Evolutionary conservation across 1,140 invertebrate species (phyloP), one percentile per base, ranked within the genome.

Genomic region (Drosophila miranda): DNA sequence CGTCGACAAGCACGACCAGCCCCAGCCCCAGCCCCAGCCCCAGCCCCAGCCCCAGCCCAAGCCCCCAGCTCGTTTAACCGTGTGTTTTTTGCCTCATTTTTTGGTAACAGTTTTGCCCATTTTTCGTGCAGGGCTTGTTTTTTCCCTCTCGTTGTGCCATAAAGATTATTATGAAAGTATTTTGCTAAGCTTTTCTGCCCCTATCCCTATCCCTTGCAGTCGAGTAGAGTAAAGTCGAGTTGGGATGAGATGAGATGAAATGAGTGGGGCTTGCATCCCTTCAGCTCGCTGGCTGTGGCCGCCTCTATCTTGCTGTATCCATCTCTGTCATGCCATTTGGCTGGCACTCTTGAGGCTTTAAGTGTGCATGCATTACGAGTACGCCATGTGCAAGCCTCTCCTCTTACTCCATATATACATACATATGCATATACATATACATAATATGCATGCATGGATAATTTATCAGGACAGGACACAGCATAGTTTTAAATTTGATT

Each of bases 101-200:
- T 73, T 44, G 48, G 61, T 50, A 50, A 45, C 28, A 21, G 26
- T 53, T 78, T 50, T 79, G 42, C 56, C 62, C 46, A 51, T 43
- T 66, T 61, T 52, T 54, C 19, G 26, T 28, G 48, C 46, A 13
- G 21, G 21, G 28, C 56, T 62, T 66, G 75, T 64, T 58, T 82
- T 62, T 48, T 61, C 61, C 69, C 45, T 52, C 49, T 73, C 72
- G 78, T 68, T 75, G 63, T 76, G 63, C 76, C 81, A 84, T 84
- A 80, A 84, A 84, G 80, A 84, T 84, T 84, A 84, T 84, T 84
- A 84, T 84, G 76, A 86, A 86, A 84, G 81, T 80, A 80, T 84
- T 86, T 80, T 84, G 60, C 77, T 80, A 77, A 84, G 80, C 80
- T 83, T 72, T 75, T 51, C 61, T 60, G 49, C 50, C 69, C 43